These are phyloP conservation scores for Gnatocerus cornutus DNA, from an alignment of 2,888 invertebrate species.

Conservation along the genomic window DNA sequence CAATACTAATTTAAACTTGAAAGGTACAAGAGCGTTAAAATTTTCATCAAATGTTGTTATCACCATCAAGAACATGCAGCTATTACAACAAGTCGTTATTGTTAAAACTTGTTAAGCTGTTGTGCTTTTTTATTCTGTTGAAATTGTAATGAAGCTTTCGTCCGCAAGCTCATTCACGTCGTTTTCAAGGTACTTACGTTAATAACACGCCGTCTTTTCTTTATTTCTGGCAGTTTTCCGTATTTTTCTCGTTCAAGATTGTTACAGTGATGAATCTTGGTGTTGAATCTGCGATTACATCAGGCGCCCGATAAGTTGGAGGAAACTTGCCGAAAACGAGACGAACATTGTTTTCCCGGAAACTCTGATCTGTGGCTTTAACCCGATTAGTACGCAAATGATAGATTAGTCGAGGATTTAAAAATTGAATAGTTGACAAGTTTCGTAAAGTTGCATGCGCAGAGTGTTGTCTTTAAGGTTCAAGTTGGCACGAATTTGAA, in stretches of 20 bases:
- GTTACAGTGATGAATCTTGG: slow-evolving; percentile 18
- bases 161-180: slow-evolving; percentile 8
- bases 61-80: slow-evolving; percentile 8
- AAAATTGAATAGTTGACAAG: too few species aligned
- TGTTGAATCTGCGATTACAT: slow-evolving; percentile 10
- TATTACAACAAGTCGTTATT: slow-evolving; percentile 23
- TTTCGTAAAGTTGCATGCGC: too few species aligned
- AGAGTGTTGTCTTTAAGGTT: too few species aligned
- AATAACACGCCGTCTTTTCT: slow-evolving; percentile 14
- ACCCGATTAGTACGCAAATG: background rate
- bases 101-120: slow-evolving; percentile 21
- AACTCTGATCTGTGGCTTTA: slow-evolving; percentile 4
- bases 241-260: background rate
- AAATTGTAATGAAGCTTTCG: slow-evolving; percentile 8
- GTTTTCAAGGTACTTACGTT: slow-evolving; percentile 12
- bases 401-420: too few species aligned
- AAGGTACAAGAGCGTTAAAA: too few species aligned
- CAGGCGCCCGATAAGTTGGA: slow-evolving; percentile 7
- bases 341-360: background rate
- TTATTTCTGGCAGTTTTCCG: slow-evolving; percentile 11
- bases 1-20: too few species aligned
- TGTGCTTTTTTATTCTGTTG: slow-evolving; percentile 10
- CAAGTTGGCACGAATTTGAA: too few species aligned
- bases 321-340: slow-evolving; percentile 5
- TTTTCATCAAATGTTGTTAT: slow-evolving; percentile 25